Evolutionary conservation across 1,140 invertebrate species (phyloP).

Genomic region (Acromyrmex heyeri): DNA sequence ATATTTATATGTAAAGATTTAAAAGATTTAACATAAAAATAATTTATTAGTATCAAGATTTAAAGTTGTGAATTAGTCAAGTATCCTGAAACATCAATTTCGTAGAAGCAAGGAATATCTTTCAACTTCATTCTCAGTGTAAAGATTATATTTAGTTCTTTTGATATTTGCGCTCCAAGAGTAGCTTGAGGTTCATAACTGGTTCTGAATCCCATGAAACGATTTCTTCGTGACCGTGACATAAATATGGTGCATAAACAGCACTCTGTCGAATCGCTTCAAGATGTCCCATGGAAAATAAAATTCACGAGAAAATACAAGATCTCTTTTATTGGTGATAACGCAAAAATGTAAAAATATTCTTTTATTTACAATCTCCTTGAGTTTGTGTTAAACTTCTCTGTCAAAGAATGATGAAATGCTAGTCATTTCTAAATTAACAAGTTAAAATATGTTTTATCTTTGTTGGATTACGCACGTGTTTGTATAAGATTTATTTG

Average conservation of each 20-base stretch:
- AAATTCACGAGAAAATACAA: neutral
- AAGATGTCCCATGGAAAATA: neutral
- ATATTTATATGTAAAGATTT: neutral
- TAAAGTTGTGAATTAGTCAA: neutral
- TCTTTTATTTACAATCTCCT: neutral
- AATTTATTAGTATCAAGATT: neutral
- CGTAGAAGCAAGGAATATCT: neutral
- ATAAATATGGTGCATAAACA: neutral
- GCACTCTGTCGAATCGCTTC: neutral
- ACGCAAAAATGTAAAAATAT: neutral
- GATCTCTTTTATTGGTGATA: neutral
- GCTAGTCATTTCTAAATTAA: neutral
- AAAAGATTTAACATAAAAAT: no score
- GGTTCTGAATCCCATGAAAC: neutral
- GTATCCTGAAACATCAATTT: neutral
- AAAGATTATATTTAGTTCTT: neutral
- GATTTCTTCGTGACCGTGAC: slow-evolving; percentile 33
- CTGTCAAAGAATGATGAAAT: neutral
- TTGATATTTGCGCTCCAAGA: neutral
- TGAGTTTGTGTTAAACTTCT: neutral
- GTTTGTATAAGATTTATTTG: neutral
- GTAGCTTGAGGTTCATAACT: neutral
- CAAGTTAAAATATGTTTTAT: neutral
- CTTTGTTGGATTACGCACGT: neutral
- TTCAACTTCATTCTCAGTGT: neutral